Base-by-base conservation (phyloP, 2,797 vertebrate genomes). In the Anomalospiza imberbis region DNA sequence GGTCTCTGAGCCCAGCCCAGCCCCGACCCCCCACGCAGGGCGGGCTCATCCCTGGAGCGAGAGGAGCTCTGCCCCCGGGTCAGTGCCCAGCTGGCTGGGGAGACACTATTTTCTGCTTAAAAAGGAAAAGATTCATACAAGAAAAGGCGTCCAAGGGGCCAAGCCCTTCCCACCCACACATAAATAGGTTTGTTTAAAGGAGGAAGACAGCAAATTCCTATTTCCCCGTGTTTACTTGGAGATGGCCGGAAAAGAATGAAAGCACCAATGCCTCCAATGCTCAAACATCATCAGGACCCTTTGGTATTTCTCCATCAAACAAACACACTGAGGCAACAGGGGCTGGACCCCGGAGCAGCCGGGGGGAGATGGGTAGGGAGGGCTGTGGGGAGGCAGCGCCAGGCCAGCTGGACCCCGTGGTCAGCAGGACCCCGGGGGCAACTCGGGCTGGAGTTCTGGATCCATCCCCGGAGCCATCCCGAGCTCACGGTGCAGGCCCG, bases 171-270 rank as follows among this genome's bases (percentile, higher is more conserved):
- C 91, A 75, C 94, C 67, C 95, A 67, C 95, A 68, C 86, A 68
- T 68, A 93, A 93, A 97, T 82, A 96, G 82, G 80, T 94, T 96
- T 97, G 88, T 92, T 94, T 95, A 97, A 94, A 66, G 70, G 94
- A 95, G 85, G 90, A 96, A 96, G 95, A 88, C 44, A 92, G 91
- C 89, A 95, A 94, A 95, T 91, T 95, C 83, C 90, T 93, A 78
- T 94, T 97, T 94, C 89, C 88, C 92, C 78, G 42, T 96, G 93
- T 96, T 96, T 96, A 96, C 94, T 96, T 96, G 95, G 94, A 96
- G 91, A 96, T 90, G 95, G 92, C 95, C 31, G 31, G 92, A 85
- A 94, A 92, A 93, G 96, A 96, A 96, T 93, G 92, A 94, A 95
- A 92, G 93, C 94, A 88, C 79, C 76, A 21, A 31, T 24, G 85